Evolutionary conservation across 2,797 vertebrate species (phyloP).

Genomic region (Chaetodon trifasciatus): DNA sequence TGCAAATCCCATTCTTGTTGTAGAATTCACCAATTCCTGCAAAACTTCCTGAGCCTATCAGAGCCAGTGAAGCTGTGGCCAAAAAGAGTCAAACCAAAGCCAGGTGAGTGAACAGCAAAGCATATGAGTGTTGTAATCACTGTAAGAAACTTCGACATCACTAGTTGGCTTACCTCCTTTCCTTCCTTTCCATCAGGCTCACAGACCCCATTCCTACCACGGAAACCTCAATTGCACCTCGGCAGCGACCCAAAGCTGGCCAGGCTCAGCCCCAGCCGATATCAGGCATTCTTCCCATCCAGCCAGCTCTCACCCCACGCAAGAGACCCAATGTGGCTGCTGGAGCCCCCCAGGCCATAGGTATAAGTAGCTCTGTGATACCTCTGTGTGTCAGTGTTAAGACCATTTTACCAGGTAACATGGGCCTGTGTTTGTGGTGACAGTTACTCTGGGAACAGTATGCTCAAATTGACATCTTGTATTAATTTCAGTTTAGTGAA

Average conservation of each 20-base stretch:
- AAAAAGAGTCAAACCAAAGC: conserved; percentile 98
- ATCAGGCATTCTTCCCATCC: conserved; percentile 95
- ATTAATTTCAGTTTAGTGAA: conserved; percentile 32
- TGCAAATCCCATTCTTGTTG: conserved; percentile 39
- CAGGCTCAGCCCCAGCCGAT: conserved; percentile 95
- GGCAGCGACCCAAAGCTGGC: conserved; percentile 97
- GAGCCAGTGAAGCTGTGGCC: conserved; percentile 96
- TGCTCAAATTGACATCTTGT: conserved; percentile 13
- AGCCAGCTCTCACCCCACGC: conserved; percentile 94
- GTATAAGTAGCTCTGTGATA: conserved; percentile 73
- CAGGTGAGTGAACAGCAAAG: conserved; percentile 85
- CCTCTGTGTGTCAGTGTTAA: conserved; percentile 8
- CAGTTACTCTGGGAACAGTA: not conserved
- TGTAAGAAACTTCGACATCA: not conserved
- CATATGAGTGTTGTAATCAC: not conserved
- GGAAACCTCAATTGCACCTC: conserved; percentile 97
- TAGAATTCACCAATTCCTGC: conserved; percentile 93
- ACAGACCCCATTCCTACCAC: conserved; percentile 95
- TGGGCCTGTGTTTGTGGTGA: not conserved
- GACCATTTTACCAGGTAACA: not conserved
- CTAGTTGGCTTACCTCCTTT: not conserved
- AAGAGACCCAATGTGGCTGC: conserved; percentile 90
- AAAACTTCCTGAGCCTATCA: conserved; percentile 96
- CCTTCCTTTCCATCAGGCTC: conserved; percentile 83
- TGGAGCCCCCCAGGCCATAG: conserved; percentile 83